phyloP scores from a whole-genome alignment of 2,797 vertebrate species.

The Chloroceryle inda region DNA sequence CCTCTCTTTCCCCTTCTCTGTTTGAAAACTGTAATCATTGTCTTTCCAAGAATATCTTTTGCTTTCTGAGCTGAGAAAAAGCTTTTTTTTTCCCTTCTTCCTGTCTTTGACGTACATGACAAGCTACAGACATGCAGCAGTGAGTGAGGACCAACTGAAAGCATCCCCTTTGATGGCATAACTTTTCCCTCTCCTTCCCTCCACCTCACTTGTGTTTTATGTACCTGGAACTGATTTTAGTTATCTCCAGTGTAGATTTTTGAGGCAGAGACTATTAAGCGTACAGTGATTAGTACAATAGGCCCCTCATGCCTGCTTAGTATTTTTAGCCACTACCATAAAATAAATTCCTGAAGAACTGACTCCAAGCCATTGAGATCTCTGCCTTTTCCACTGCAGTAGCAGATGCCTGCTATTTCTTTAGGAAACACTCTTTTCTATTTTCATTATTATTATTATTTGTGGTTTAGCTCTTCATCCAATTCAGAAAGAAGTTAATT shows the following conservation, averaged over 20 bases:
- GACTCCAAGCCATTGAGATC: neutral
- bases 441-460: neutral
- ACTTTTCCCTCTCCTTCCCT: neutral
- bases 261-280: neutral
- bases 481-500: neutral
- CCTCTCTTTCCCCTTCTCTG: neutral
- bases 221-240: neutral
- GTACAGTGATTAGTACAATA: neutral
- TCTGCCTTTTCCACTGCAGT: neutral
- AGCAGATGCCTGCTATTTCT: neutral
- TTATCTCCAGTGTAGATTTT: neutral
- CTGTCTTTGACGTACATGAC: neutral
- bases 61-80: neutral
- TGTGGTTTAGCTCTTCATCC: neutral
- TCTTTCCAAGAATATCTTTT: neutral
- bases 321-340: neutral
- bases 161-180: neutral
- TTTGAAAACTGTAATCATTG: conserved; percentile 34
- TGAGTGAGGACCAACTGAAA: neutral
- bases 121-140: neutral
- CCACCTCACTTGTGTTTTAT: neutral
- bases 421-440: neutral
- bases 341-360: neutral
- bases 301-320: neutral
- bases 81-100: neutral